Base-by-base conservation (phyloP, 1,140 invertebrate genomes). In the Oncopodura yosiiana region DNA sequence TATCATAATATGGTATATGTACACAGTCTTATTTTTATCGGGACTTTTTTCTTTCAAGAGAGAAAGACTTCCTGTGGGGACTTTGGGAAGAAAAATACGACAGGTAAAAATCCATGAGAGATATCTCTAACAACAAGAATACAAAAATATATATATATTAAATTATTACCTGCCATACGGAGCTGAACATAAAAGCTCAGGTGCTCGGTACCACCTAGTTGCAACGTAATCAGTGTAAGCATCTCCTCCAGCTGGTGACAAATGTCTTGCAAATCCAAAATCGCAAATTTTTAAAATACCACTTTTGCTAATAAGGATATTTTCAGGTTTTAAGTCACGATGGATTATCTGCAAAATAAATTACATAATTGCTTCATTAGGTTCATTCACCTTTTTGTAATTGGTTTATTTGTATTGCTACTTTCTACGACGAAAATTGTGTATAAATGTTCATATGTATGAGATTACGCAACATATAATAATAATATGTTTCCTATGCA, bases 291-390 rank as follows among this genome's bases (percentile, higher is more conserved):
- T 92, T 4, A 92, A 80, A 1, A 91, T 80, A 0, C 87, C 86
- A 29, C 77, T 73, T 48, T 79, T 78, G 21, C 86, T 88, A 0
- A 92, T 81, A 23, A 92, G 71, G 12, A 94, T 80, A 67, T 94
- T 94, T 68, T 92, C 88, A n/a, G 88, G 87, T 67, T 94, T 94
- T 8, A 92, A 78, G 69, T 92, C 89, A 26, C 89, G 74, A 69
- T 94, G 89, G 65, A 94, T 87, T 63, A 91, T 86, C 86, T 91
- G 71, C 48, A 69, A 69, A 52, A 56, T 53, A 38, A 18, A 67
- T 37, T 24, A 45, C 38, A 48, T 62, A 21, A 59, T 42, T 30
- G 19, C 11, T 56, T 30, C 32, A 52, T 29, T 27, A 14, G 24
- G 14, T 29, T 5, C 11, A 8, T 6, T 38, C 36, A 8, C n/a